Evolutionary conservation across 2,797 vertebrate species (phyloP), one percentile per base, ranked within the genome.

Genomic region (Mormyrus proboscirostris): DNA sequence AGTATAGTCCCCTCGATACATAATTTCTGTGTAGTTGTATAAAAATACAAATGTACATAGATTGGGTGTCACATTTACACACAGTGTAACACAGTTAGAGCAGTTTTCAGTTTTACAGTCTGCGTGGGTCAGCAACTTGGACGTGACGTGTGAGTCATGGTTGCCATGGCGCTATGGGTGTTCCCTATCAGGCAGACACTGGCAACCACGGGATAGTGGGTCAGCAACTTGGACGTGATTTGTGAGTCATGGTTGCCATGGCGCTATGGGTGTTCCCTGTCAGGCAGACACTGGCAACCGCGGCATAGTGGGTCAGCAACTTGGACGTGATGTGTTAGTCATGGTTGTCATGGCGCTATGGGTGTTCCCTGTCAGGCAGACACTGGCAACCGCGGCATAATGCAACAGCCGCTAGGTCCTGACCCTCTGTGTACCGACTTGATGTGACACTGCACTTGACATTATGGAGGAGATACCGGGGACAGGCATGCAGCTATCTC

Each of bases 371-470:
- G 29, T 33, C 29, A 33, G 29, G 29, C 29, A 33, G 29, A 33
- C 29, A 33, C 29, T 33, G 29, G 29, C 29, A 33, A 33, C 89
- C n/a, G 6, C 2, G 12, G 55, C 33, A 38, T 62, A n/a, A 51
- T 51, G 14, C 73, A 9, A 29, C 22, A 22, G 86, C 16, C 19
- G 1, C 41, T 44, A 25, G 79, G 73, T 84, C 57, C 16, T 82
- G 76, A 88, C 86, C 57, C 86, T 83, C 16, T 84, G 69, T 33
- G 22, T 41, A 76, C 55, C 16, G 89, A 73, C 89, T 49, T 84
- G n/a, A n/a, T 76, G 44, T 62, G 47, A 62, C 51, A 62, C 86
- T 29, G 44, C 86, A 88, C 73, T 90, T 90, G 73, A 57, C 86
- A 88, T 88, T 83, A 44, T 41, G 14, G 41, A 14, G 29, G 50